A percentile compares a stretch with the other conserved stretches of the same genome.
These are phyloP conservation scores for Zaprionus tsacasi DNA, from an alignment of 1,140 invertebrate genomes.

Conservation along the genomic window DNA sequence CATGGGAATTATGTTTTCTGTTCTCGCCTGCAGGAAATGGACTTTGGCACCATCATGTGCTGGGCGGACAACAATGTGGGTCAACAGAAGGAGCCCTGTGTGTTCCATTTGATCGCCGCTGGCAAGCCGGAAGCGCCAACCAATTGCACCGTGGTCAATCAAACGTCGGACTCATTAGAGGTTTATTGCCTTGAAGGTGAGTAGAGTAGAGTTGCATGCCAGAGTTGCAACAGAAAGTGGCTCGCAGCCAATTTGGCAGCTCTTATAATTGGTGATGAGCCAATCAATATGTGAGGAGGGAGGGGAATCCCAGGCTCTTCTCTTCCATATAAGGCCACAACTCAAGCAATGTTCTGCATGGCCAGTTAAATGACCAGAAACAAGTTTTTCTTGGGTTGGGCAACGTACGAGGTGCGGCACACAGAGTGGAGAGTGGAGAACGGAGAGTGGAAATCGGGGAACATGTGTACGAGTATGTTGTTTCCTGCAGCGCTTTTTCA, in stretches of 20 bases:
- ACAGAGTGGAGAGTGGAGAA: not conserved
- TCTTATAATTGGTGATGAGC: conserved; percentile 79
- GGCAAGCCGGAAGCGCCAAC: conserved; percentile 92
- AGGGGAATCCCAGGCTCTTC: no score
- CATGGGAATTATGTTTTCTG: conserved; percentile 9
- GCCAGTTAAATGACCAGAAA: conserved; percentile 45
- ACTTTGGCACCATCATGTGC: conserved; percentile 90
- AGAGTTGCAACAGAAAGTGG: not conserved
- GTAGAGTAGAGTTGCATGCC: conserved; percentile 44
- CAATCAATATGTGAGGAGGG: conserved; percentile 56
- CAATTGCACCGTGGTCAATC: conserved; percentile 92
- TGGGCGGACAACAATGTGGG: conserved; percentile 88
- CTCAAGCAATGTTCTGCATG: conserved; percentile 42
- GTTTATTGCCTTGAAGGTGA: conserved; percentile 89
- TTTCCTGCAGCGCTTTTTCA: conserved; percentile 79
- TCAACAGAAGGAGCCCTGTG: conserved; percentile 88
- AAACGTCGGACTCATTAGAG: conserved; percentile 91
- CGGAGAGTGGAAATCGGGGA: conserved; percentile 26
- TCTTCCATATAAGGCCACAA: conserved; percentile 16
- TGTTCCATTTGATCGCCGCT: conserved; percentile 90
- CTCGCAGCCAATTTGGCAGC: conserved; percentile 58
- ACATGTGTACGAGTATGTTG: conserved; percentile 53
- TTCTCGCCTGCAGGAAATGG: conserved; percentile 85
- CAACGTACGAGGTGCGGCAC: not conserved
- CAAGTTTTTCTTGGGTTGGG: conserved; percentile 9